These are phyloP conservation scores for Hybos culiciformis DNA, from an alignment of 2,888 invertebrate species.

Conservation along the genomic window DNA sequence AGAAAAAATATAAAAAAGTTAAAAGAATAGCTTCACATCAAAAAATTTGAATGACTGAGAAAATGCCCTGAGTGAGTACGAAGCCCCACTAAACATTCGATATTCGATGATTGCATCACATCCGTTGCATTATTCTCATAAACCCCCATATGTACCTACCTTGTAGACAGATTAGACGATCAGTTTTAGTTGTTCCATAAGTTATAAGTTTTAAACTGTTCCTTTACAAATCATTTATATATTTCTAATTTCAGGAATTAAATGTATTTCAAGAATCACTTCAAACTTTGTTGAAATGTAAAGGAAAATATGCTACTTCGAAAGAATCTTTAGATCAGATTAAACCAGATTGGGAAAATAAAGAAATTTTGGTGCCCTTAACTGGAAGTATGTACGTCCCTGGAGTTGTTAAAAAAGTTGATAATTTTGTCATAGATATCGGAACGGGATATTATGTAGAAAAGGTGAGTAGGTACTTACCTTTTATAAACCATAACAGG, in stretches of 20 bases:
- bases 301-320: constrained; percentile 79
- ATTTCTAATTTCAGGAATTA: constrained; percentile 49
- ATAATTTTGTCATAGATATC: constrained; percentile 84
- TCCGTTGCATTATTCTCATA: too few species aligned
- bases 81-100: too few species aligned
- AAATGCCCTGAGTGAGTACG: too few species aligned
- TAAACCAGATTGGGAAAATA: constrained; percentile 60
- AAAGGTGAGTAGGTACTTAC: too few species aligned
- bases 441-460: constrained; percentile 96
- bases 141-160: too few species aligned
- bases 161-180: too few species aligned
- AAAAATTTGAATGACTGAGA: too few species aligned
- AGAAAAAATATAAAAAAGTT: too few species aligned
- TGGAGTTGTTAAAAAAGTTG: constrained; percentile 69
- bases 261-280: constrained; percentile 80
- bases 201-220: constrained; percentile 1
- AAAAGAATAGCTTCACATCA: too few species aligned
- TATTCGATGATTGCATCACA: too few species aligned
- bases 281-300: constrained; percentile 77
- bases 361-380: constrained; percentile 80
- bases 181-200: not conserved
- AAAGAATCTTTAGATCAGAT: constrained; percentile 72
- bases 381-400: constrained; percentile 97
- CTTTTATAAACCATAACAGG: too few species aligned
- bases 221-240: constrained; percentile 11